phyloP scores from a whole-genome alignment of 2,888 invertebrate genomes.

The Ophioninae sp. region DNA sequence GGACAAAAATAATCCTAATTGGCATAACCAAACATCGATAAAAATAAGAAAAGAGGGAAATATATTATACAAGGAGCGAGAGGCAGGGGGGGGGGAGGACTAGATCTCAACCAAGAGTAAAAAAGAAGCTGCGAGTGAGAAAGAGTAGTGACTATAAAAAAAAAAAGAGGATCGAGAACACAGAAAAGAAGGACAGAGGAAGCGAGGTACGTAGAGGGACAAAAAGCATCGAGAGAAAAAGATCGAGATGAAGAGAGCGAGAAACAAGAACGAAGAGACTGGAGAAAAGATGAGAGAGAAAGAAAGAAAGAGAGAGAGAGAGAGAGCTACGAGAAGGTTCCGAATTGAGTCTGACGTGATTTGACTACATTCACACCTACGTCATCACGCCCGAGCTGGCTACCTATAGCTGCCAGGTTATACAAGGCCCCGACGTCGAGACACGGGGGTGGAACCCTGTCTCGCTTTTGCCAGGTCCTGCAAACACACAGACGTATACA shows the following conservation, averaged over 20 bases:
- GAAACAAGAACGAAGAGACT: constrained; percentile 24
- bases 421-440: constrained; percentile 55
- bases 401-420: constrained; percentile 45
- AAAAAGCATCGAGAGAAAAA: constrained; percentile 15
- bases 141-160: not conserved
- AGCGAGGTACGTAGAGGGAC: constrained; percentile 9
- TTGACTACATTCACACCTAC: constrained; percentile 79
- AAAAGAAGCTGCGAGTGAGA: not conserved
- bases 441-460: constrained; percentile 66
- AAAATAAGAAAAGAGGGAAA: too few species aligned
- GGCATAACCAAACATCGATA: too few species aligned
- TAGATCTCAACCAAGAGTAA: not conserved
- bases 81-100: constrained; percentile 8
- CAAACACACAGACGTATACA: not conserved
- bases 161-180: not conserved
- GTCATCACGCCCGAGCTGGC: constrained; percentile 65
- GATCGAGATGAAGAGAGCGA: constrained; percentile 11
- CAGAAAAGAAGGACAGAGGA: not conserved
- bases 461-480: constrained; percentile 18
- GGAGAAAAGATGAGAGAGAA: not conserved
- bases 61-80: not conserved
- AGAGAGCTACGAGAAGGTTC: constrained; percentile 57
- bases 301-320: constrained; percentile 17
- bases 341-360: constrained; percentile 76
- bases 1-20: too few species aligned